Base-by-base conservation (phyloP, 2,888 invertebrate species). In the Perizoma affinitatum region DNA sequence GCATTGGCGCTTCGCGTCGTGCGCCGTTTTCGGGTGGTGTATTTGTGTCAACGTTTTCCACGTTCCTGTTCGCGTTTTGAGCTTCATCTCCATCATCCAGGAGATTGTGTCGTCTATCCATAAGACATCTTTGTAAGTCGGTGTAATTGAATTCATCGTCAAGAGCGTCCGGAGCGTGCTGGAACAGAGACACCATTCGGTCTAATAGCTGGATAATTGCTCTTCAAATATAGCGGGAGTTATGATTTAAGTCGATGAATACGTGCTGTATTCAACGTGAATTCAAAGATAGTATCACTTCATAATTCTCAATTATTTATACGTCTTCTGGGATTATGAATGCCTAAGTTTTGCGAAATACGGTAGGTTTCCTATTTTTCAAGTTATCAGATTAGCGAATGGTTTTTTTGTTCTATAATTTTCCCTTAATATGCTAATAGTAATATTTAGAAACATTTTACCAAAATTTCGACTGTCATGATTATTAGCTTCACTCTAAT, bases 141-240 rank as follows among this genome's bases (percentile, higher is more conserved):
- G 22, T 44, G 8, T 9, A 45, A 10, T 6, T 10, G 46, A 46
- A 46, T 45, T 7, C 6, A 38, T 38, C 36, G 11, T 53, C 33
- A 9, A 40, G 22, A n/a, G 34, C 41, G 45, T 50, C 59, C 8
- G 50, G 50, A 43, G 54, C 50, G 35, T 41, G 58, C 61, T 62
- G 61, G 57, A 62, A 62, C 49, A 62, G 57, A 62, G 61, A 58
- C 57, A 57, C 57, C 56, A 40, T 11, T 48, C 48, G 44, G 10
- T 53, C 58, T 53, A 51, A 44, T 53, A 35, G 35, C 46, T 48
- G 42, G 36, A 47, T 50, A 45, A 50, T 50, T 57, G 56, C 10
- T 57, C n/a, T 45, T 45, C 40, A 34, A 50, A 51, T 4, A n/a
- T 51, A 34, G 40, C 47, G 6, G 43, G 35, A 41, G 44, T 38